Evolutionary conservation across 2,113 vertebrate genomes (phyloP).

Genomic region (Percina caprodes): DNA sequence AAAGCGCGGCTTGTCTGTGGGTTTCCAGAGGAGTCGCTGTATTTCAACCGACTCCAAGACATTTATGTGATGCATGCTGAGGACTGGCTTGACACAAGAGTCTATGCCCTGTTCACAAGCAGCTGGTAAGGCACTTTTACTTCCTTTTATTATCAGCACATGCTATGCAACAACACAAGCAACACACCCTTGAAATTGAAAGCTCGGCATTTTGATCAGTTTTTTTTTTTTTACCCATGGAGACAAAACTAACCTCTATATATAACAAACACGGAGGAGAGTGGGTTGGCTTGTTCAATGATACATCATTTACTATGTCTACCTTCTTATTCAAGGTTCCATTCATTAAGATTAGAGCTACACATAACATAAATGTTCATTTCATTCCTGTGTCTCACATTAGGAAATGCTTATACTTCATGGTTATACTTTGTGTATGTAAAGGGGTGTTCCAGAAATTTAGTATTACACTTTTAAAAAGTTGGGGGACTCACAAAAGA

Average conservation of each 20-base stretch:
- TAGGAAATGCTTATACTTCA: not conserved
- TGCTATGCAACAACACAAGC: not conserved
- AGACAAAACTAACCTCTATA: not conserved
- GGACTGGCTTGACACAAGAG: slow-evolving; percentile 84
- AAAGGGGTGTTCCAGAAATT: not conserved
- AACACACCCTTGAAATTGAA: not conserved
- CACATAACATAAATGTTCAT: not conserved
- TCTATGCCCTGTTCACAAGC: slow-evolving; percentile 93
- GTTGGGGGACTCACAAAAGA: not conserved
- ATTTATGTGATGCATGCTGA: slow-evolving; percentile 83
- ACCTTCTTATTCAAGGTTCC: not conserved
- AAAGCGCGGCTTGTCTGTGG: slow-evolving; percentile 94
- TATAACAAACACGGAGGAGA: not conserved
- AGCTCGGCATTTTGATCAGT: slow-evolving; percentile 26
- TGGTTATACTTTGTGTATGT: not conserved
- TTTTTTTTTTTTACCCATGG: not conserved
- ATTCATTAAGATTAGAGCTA: not conserved
- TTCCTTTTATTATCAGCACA: slow-evolving; percentile 28
- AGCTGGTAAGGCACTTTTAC: slow-evolving; percentile 86
- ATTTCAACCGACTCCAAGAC: slow-evolving; percentile 92
- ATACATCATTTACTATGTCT: not conserved
- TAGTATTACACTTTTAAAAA: not conserved
- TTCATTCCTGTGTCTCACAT: not conserved
- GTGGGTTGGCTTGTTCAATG: not conserved
- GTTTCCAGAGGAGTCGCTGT: slow-evolving; percentile 85